Percentiles rank a stretch among this genome's conserved stretches.
phyloP scores from a whole-genome alignment of 2,797 vertebrate genomes.

The Darevskia mixta region DNA sequence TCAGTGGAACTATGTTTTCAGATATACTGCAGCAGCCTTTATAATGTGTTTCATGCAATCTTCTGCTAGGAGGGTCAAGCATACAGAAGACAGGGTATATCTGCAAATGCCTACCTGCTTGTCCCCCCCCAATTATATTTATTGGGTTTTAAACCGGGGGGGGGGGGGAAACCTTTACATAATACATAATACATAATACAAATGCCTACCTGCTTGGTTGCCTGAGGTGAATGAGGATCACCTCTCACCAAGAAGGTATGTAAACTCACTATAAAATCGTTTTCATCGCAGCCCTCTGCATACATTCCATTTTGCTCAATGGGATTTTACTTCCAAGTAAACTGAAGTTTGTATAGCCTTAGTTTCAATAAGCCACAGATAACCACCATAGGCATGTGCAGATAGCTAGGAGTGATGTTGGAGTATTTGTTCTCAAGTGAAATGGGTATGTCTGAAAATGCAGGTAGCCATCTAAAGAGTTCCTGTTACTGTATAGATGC shows the following conservation, averaged over 20 bases:
- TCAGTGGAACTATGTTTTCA: not conserved
- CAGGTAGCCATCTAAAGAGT: not conserved
- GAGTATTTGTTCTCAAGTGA: not conserved
- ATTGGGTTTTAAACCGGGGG: no score
- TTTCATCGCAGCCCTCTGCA: not conserved
- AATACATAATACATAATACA: no score
- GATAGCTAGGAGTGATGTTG: not conserved
- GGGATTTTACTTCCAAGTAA: not conserved
- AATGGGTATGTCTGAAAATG: not conserved
- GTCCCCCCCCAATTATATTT: no score
- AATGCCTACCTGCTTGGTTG: no score
- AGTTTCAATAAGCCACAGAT: not conserved
- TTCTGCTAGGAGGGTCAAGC: not conserved
- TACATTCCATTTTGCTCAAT: not conserved
- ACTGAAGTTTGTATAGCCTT: not conserved
- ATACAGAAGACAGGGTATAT: not conserved
- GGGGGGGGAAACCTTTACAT: no score
- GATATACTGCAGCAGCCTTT: not conserved
- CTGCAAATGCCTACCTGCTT: not conserved
- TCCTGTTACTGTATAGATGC: not conserved
- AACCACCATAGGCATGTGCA: not conserved
- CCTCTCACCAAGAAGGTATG: not conserved
- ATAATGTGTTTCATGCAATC: not conserved
- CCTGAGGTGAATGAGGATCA: no score
- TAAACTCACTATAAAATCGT: not conserved